Percentiles rank a stretch among this genome's conserved stretches.
Conservation (phyloP, 2,888 invertebrate species). For the Polymixis flavicincta region DNA sequence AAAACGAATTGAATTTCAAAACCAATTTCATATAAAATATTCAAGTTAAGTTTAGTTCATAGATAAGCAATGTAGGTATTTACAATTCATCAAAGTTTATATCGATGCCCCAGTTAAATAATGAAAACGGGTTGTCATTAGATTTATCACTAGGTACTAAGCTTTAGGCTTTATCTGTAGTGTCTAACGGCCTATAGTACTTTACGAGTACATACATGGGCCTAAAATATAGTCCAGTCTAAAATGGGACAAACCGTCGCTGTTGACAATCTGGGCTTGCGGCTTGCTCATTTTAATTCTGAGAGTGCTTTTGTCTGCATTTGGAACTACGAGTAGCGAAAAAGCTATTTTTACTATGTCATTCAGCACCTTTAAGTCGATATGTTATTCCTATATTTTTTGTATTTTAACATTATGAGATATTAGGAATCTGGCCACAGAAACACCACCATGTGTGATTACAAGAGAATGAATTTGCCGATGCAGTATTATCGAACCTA, state of each 20-base stretch:
- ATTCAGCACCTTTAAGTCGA: not conserved
- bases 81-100: slow-evolving; percentile 28
- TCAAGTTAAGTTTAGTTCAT: slow-evolving; percentile 7
- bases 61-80: not conserved
- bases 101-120: slow-evolving; percentile 22
- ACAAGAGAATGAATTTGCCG: not conserved
- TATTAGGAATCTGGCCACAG: not conserved
- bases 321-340: not conserved
- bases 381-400: not conserved
- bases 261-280: slow-evolving; percentile 37
- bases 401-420: not conserved
- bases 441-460: not conserved
- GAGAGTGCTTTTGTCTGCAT: slow-evolving; percentile 36
- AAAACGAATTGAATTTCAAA: not conserved
- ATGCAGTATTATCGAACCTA: not conserved
- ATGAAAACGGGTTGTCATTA: slow-evolving; percentile 30
- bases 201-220: slow-evolving; percentile 24
- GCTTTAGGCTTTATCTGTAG: slow-evolving; percentile 31
- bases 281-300: slow-evolving; percentile 47
- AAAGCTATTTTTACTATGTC: not conserved
- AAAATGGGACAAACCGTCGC: slow-evolving; percentile 38
- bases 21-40: not conserved
- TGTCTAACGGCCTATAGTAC: slow-evolving; percentile 10
- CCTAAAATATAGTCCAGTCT: slow-evolving; percentile 29
- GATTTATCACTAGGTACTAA: slow-evolving; percentile 14